These are phyloP conservation scores for Eolophus roseicapilla DNA, from an alignment of 2,113 vertebrate genomes.

Conservation along the genomic window DNA sequence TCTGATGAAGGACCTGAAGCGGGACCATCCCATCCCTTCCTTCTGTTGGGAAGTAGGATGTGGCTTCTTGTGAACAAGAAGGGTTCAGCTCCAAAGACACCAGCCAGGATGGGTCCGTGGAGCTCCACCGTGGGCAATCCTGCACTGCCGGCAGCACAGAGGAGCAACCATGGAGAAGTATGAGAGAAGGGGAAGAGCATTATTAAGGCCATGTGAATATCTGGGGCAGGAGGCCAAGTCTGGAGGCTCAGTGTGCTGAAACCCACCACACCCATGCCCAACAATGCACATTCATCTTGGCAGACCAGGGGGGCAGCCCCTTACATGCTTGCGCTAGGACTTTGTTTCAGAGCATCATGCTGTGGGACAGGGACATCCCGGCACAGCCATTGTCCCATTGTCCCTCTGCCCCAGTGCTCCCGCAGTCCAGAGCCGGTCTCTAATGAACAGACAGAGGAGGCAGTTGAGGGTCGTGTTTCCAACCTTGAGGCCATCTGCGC, in stretches of 20 bases:
- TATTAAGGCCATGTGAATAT: not conserved
- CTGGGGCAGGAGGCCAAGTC: not conserved
- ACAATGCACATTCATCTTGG: slow-evolving; percentile 16
- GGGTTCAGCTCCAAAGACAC: not conserved
- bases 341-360: not conserved
- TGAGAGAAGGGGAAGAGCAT: not conserved
- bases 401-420: not conserved
- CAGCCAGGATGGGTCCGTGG: not conserved
- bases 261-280: slow-evolving; percentile 8
- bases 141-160: not conserved
- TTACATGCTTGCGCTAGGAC: accelerated
- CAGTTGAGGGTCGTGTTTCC: not conserved
- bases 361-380: not conserved
- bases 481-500: not conserved
- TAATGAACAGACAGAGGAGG: not conserved
- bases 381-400: not conserved
- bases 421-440: not conserved
- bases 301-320: not conserved
- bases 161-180: not conserved
- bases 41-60: not conserved
- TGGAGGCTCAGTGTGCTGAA: not conserved
- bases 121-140: not conserved
- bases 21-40: not conserved
- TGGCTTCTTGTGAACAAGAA: not conserved
- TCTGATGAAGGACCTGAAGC: not conserved